phyloP scores from a whole-genome alignment of 35 echinoderm and acorn worm genomes.

The Acanthaster planci region DNA sequence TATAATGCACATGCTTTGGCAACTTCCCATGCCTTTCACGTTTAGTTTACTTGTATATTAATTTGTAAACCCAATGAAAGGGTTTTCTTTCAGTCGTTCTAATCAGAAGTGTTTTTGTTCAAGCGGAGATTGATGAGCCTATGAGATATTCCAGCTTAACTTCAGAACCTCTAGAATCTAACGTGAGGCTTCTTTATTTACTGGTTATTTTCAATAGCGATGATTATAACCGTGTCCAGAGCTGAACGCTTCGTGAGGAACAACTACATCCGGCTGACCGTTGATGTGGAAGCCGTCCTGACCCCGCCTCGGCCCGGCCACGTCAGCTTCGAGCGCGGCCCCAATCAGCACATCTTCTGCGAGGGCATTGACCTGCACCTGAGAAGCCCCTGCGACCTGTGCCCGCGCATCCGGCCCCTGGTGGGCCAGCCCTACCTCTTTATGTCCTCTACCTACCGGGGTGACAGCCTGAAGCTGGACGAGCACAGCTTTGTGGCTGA shows the following conservation, averaged over 20 bases:
- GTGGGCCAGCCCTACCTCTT: neutral
- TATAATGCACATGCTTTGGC: no score
- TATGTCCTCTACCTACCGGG: neutral
- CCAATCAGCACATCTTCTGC: neutral
- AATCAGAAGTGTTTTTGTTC: no score
- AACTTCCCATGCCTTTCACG: no score
- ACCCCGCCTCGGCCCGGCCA: neutral
- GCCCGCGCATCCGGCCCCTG: neutral
- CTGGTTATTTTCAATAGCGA: neutral
- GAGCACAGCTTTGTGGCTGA: slow-evolving; percentile 5
- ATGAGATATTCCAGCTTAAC: no score
- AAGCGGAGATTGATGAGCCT: no score
- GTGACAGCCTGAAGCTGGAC: neutral
- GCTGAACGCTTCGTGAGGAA: neutral
- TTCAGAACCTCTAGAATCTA: neutral
- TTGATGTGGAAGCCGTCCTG: neutral
- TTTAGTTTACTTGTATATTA: no score
- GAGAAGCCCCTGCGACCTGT: neutral
- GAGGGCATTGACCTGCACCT: neutral
- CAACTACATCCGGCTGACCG: neutral
- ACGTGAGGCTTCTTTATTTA: neutral
- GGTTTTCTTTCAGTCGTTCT: no score
- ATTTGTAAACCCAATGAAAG: no score
- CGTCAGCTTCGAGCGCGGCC: neutral
- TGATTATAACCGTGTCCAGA: neutral